Evolutionary conservation across 2,888 invertebrate species (phyloP), one percentile per base, ranked within the genome.

Genomic region (Ophion slaviceki): DNA sequence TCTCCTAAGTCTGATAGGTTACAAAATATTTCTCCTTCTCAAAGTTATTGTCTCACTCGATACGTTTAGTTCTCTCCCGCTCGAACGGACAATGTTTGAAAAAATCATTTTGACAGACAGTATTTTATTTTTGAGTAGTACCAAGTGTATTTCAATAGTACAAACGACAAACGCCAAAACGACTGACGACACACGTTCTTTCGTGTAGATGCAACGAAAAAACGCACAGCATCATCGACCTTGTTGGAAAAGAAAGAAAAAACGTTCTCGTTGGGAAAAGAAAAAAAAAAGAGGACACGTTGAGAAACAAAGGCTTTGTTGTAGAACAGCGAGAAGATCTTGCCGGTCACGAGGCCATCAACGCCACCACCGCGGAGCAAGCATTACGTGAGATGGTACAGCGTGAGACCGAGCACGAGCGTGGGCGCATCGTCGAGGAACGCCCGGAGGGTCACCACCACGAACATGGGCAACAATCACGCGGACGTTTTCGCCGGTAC

Each of bases 271-370:
- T 40, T 8, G 40, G 40, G 8, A 6, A 40, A 6, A 7, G 0
- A 8, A 40, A 8, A 40, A 8, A 32, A 32, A 32, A 4, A 47
- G 47, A 80, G 67, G 71, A 87, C 82, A 88, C 89, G 90, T 91
- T 91, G 90, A 92, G 91, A 92, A 88, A 87, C 90, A 68, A 75
- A 53, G 62, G 89, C 90, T 90, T 92, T 92, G 92, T 93, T 93
- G 91, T 93, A 93, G 93, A 93, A 93, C 92, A 93, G 92, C 92
- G 93, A 93, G 92, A 92, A 91, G 91, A 90, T 80, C 87, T 90
- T 91, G 89, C 90, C 91, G 82, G 75, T 77, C 75, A 86, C 86
- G 57, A 84, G 83, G 71, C 87, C 88, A 70, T 71, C 87, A 47
- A 86, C 89, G 59, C 82, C 90, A 70, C 88, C 92, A 2, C 85